Base-by-base conservation (phyloP, 2,888 invertebrate genomes). In the Ormyrus pomaceus region DNA sequence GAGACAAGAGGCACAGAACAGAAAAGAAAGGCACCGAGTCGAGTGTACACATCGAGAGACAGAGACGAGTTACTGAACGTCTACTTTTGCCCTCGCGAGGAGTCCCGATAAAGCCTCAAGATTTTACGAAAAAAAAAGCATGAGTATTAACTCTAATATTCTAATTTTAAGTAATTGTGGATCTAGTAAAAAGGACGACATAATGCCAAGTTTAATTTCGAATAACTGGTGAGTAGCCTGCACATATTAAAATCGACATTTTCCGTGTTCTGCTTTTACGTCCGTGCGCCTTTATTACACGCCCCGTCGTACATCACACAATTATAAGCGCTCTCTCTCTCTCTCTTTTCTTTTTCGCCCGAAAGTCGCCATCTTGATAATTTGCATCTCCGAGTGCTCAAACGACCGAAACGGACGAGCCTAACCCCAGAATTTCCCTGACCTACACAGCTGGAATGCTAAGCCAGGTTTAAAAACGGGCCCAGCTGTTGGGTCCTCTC, bases 171-270 rank as follows among this genome's bases (percentile, higher is more conserved):
- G 88, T 89, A 88, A 89, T 86, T 89, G 88, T 85, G 88, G 88
- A 84, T 88, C 87, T 86, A 91, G 88, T 90, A 89, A 90, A 88
- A 89, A 89, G 84, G 87, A 86, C 85, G 86, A 87, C 79, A 92
- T 91, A 88, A 93, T 94, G 94, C 93, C 94, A 85, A 93, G 93
- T 89, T 92, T 94, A 92, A 91, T 93, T 91, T 93, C 93, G 91
- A 92, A 92, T 91, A 93, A 93, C 92, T 92, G 93, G 94, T 94
- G 90, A 93, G 93, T 93, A 84, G 45, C 61, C 66, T 74, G 55
- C 69, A 65, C 61, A 72, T 76, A 48, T 66, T 83, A 56, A 61
- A 46, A 19, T 10, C 34, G 48, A n/a, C 2, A 3, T n/a, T 9
- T 6, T 45, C 53, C 9, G 6, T 48, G 9, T 0, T 34, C 19